phyloP scores from a whole-genome alignment of 2,797 vertebrate species.

The Trichosurus vulpecula region DNA sequence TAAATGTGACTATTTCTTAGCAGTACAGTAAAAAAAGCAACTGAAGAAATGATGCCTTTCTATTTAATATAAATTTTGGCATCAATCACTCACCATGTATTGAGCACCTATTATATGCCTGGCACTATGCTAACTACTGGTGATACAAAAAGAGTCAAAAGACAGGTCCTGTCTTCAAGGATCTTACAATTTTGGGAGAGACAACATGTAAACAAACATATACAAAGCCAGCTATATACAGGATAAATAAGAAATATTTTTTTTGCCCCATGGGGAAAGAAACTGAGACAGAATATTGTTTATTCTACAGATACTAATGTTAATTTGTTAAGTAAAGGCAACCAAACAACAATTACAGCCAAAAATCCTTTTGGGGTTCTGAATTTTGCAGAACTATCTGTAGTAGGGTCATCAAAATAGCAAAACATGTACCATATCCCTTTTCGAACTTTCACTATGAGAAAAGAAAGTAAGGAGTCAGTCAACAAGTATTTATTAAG shows the following conservation, averaged over 20 bases:
- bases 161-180: background rate
- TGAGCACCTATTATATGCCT: too few relatives aligned
- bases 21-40: background rate
- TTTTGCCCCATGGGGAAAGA: conserved; percentile 15
- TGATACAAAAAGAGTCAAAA: background rate
- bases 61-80: conserved; percentile 13
- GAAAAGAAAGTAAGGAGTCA: background rate
- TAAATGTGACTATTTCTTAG: background rate
- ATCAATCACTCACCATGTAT: too few relatives aligned
- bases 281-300: conserved; percentile 12
- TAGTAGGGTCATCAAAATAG: conserved; percentile 26
- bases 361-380: conserved; percentile 31
- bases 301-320: background rate
- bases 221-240: background rate
- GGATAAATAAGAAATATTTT: background rate
- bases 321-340: background rate
- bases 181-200: background rate
- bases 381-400: conserved; percentile 36
- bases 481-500: background rate
- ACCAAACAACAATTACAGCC: conserved; percentile 16
- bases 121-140: too few relatives aligned
- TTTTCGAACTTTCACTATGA: background rate
- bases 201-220: background rate
- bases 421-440: background rate
- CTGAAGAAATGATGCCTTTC: background rate